Evolutionary conservation across 2,797 vertebrate genomes (phyloP), one percentile per base, ranked within the genome.

Genomic region (Crocodylus rhombifer): DNA sequence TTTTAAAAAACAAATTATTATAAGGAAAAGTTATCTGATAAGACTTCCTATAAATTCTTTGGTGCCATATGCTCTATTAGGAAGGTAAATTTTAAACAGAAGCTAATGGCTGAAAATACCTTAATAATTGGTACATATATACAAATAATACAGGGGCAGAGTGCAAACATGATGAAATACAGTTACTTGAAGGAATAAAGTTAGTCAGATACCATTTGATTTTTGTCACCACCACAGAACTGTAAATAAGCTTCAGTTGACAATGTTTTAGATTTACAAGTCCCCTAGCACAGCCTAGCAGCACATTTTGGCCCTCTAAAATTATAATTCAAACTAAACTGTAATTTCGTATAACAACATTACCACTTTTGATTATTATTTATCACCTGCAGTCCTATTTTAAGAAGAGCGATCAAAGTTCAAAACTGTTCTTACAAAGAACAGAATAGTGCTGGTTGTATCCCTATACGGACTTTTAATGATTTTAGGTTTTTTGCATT

Each of bases 1-100:
- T 89, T 96, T 92, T 73, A 86, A 91, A 94, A 94, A 95, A 90
- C 63, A 94, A 62, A 74, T 63, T 64, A 60, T 51, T 42, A 7
- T 17, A 74, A 92, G 85, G 83, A 91, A 64, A 96, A 96, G 60
- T 77, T 64, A 81, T 30, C 90, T 0, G 0, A 6, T n/a, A 87
- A 67, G 28, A 77, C 94, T 95, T 95, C 84, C 82, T 95, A 69
- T 84, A 89, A 94, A 86, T 94, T 97, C 96, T 98, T 97, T 97
- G 97, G 96, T 89, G 97, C 92, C 85, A 51, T 94, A 96, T 86
- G 91, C 80, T 88, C 84, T 86, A 75, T 51, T 89, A 88, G 95
- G 14, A 42, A 94, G 90, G 92, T 91, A 96, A 91, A 96, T 96
- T 90, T 96, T 77, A 82, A 56, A 82, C 42, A 60, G 96, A 95